phyloP scores from a whole-genome alignment of 2,888 invertebrate genomes.

The Tetanocera ferruginea region DNA sequence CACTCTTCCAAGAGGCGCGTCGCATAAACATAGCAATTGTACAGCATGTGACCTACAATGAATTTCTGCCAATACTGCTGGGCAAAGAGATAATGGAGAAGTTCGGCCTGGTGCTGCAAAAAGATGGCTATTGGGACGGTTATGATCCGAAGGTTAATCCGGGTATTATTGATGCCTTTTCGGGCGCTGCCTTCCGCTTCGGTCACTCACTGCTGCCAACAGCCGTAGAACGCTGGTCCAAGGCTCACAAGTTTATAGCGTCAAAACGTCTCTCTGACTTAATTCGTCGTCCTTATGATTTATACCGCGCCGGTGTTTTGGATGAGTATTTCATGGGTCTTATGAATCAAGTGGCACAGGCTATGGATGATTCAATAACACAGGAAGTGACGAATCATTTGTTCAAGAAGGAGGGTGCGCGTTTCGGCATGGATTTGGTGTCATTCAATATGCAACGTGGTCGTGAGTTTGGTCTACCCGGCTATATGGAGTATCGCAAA shows the following conservation, averaged over 20 bases:
- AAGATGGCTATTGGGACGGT: constrained; percentile 75
- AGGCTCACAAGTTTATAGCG: constrained; percentile 94
- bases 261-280: constrained; percentile 90
- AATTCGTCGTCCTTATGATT: constrained; percentile 89
- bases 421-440: constrained; percentile 90
- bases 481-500: constrained; percentile 93
- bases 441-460: constrained; percentile 95
- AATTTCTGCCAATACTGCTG: constrained; percentile 88
- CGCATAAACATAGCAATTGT: constrained; percentile 88
- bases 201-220: constrained; percentile 92
- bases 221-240: constrained; percentile 93
- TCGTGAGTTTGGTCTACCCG: constrained; percentile 90
- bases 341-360: constrained; percentile 94
- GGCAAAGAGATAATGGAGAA: constrained; percentile 94
- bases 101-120: constrained; percentile 86
- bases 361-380: constrained; percentile 95
- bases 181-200: constrained; percentile 93
- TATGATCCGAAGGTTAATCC: constrained; percentile 89
- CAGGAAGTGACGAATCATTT: constrained; percentile 91
- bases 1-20: constrained; percentile 87
- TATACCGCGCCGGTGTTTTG: constrained; percentile 90
- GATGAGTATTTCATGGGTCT: constrained; percentile 94
- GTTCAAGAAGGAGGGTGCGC: constrained; percentile 81
- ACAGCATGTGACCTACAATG: constrained; percentile 91
- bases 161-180: constrained; percentile 88